Conservation (phyloP, 1,140 invertebrate species). For the Bombus fervidus region DNA sequence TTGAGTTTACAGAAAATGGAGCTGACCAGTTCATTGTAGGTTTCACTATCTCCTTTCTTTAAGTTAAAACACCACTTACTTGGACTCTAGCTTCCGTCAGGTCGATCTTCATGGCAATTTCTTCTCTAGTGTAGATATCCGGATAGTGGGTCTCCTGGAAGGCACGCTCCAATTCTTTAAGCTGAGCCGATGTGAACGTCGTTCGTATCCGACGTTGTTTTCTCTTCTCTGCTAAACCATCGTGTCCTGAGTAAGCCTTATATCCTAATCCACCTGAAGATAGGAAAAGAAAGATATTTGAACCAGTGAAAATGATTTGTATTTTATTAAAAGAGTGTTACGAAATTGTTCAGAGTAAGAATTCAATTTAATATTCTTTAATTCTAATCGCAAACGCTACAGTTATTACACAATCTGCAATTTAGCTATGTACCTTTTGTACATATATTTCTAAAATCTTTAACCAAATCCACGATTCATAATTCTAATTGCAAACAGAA, state of each 20-base stretch:
- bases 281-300: neutral
- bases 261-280: slow-evolving; percentile 90
- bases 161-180: slow-evolving; percentile 97
- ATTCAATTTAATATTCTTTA: neutral
- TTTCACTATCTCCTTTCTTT: neutral
- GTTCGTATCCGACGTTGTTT: slow-evolving; percentile 97
- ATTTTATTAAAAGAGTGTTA: neutral
- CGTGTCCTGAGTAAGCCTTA: slow-evolving; percentile 93
- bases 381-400: neutral
- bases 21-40: neutral
- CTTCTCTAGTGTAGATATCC: slow-evolving; percentile 99
- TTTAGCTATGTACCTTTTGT: too few relatives aligned
- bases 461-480: neutral
- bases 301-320: neutral
- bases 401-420: neutral
- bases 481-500: neutral
- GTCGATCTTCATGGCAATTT: slow-evolving; percentile 99
- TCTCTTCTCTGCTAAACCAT: slow-evolving; percentile 93
- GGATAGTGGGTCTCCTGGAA: slow-evolving; percentile 99
- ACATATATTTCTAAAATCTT: neutral
- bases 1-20: too few relatives aligned
- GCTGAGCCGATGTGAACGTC: slow-evolving; percentile 97
- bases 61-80: slow-evolving; percentile 84
- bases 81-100: slow-evolving; percentile 99
- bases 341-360: neutral